Conservation (phyloP, 2,797 vertebrate genomes). For the Hozukius guyotensis region DNA sequence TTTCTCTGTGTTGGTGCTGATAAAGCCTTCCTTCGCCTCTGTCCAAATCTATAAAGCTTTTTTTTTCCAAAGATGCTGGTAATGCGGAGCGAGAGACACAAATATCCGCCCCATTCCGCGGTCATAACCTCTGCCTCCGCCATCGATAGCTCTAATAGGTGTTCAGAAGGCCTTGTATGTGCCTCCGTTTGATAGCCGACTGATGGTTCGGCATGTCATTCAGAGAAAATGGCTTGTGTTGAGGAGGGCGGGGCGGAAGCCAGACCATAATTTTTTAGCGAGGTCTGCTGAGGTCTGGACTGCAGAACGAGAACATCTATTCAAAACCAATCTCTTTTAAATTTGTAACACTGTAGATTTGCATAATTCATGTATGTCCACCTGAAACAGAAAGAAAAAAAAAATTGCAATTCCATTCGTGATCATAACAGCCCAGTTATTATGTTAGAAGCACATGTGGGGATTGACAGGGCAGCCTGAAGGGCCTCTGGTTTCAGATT, state of each 20-base stretch:
- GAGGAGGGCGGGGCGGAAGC: background rate
- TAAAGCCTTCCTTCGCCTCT: constrained; percentile 71
- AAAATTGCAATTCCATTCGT: constrained; percentile 22
- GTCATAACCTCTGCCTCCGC: constrained; percentile 63
- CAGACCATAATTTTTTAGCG: background rate
- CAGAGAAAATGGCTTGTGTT: constrained; percentile 29
- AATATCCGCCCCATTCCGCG: constrained; percentile 63
- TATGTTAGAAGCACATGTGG: constrained; percentile 16
- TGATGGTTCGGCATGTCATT: constrained; percentile 43
- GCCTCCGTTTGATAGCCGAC: constrained; percentile 43
- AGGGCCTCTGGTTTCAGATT: constrained; percentile 16
- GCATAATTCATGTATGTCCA: constrained; percentile 44
- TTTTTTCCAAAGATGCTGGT: constrained; percentile 55
- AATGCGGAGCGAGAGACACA: constrained; percentile 68
- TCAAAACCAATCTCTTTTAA: constrained; percentile 27
- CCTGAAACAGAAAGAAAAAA: constrained; percentile 15
- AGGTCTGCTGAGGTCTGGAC: background rate
- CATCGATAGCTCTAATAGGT: constrained; percentile 64
- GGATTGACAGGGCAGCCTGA: constrained; percentile 16
- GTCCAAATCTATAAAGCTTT: constrained; percentile 78
- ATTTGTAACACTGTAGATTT: constrained; percentile 18
- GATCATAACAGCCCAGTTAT: constrained; percentile 7
- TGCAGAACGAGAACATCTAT: background rate
- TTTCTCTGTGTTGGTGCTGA: constrained; percentile 75
- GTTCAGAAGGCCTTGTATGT: constrained; percentile 59